phyloP scores from a whole-genome alignment of 2,888 invertebrate genomes.

The Trichogramma evanescens region DNA sequence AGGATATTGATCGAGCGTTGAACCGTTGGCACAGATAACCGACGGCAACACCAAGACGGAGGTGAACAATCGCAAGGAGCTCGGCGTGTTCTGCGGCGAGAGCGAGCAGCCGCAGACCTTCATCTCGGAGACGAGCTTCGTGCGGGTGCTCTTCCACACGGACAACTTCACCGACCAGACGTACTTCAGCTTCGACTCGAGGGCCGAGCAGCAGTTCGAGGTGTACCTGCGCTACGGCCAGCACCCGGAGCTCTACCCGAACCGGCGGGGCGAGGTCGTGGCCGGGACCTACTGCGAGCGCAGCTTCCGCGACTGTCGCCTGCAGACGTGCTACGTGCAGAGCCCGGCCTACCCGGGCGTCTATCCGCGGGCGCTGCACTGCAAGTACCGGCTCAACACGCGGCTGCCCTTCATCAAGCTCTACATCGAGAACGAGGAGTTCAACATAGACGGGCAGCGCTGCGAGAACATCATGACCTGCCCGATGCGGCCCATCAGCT shows the following conservation, averaged over 20 bases:
- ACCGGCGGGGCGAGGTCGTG: slow-evolving; percentile 79
- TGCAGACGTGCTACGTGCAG: slow-evolving; percentile 90
- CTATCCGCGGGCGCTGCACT: slow-evolving; percentile 83
- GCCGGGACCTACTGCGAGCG: slow-evolving; percentile 85
- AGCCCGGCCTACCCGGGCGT: slow-evolving; percentile 89
- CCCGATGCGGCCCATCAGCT: slow-evolving; percentile 85
- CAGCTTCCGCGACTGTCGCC: slow-evolving; percentile 77
- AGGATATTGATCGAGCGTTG: slow-evolving; percentile 8
- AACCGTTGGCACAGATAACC: slow-evolving; percentile 62
- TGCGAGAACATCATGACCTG: slow-evolving; percentile 94
- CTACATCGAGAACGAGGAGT: slow-evolving; percentile 88
- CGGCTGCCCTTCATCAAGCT: slow-evolving; percentile 82
- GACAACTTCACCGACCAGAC: slow-evolving; percentile 92
- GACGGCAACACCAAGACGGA: slow-evolving; percentile 87
- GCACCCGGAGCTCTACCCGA: slow-evolving; percentile 87
- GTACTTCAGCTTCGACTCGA: slow-evolving; percentile 77
- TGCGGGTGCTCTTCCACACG: slow-evolving; percentile 83
- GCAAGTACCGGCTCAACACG: slow-evolving; percentile 85
- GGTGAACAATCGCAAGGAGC: slow-evolving; percentile 79
- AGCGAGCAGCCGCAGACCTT: slow-evolving; percentile 90
- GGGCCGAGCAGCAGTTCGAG: slow-evolving; percentile 86
- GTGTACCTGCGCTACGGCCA: slow-evolving; percentile 87
- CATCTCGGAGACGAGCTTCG: slow-evolving; percentile 89
- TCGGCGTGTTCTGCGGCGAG: slow-evolving; percentile 87
- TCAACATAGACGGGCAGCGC: slow-evolving; percentile 87